phyloP scores from a whole-genome alignment of 2,113 vertebrate genomes.

The Merops nubicus region DNA sequence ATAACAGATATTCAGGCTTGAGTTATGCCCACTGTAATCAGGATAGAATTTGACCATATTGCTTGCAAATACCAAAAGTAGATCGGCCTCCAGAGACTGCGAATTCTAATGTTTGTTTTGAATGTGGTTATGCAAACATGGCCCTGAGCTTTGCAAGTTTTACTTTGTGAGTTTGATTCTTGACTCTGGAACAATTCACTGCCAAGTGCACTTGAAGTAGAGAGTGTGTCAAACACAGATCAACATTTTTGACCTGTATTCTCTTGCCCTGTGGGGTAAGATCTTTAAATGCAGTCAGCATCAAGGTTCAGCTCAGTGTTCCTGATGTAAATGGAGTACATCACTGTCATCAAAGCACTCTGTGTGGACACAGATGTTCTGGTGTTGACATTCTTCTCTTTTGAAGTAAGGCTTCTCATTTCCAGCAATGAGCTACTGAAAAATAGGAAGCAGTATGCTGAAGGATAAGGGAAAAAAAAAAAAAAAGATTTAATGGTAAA shows the following conservation, averaged over 20 bases:
- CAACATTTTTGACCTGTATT: constrained; percentile 59
- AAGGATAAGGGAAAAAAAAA: background rate
- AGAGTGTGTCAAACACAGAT: constrained; percentile 49
- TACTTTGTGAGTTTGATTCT: constrained; percentile 41
- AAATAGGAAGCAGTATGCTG: background rate
- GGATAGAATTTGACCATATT: background rate
- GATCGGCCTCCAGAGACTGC: constrained; percentile 13
- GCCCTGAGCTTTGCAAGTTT: constrained; percentile 12
- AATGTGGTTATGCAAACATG: constrained; percentile 16
- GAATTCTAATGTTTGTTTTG: constrained; percentile 54
- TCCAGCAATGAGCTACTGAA: constrained; percentile 37
- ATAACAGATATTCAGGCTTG: background rate
- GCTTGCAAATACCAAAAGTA: background rate
- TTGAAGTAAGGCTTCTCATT: constrained; percentile 49
- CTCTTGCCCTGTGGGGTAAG: constrained; percentile 58
- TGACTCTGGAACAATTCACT: constrained; percentile 54
- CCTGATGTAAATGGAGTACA: constrained; percentile 57
- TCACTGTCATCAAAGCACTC: constrained; percentile 56
- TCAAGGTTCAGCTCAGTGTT: constrained; percentile 48
- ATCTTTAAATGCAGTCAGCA: constrained; percentile 60
- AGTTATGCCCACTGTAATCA: background rate
- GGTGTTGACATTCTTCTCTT: constrained; percentile 57
- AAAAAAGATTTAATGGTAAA: background rate
- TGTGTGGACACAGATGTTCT: constrained; percentile 49
- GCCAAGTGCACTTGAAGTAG: constrained; percentile 56